Evolutionary conservation across 2,797 vertebrate species (phyloP), one percentile per base, ranked within the genome.

Genomic region (Gallinago nigripennis): DNA sequence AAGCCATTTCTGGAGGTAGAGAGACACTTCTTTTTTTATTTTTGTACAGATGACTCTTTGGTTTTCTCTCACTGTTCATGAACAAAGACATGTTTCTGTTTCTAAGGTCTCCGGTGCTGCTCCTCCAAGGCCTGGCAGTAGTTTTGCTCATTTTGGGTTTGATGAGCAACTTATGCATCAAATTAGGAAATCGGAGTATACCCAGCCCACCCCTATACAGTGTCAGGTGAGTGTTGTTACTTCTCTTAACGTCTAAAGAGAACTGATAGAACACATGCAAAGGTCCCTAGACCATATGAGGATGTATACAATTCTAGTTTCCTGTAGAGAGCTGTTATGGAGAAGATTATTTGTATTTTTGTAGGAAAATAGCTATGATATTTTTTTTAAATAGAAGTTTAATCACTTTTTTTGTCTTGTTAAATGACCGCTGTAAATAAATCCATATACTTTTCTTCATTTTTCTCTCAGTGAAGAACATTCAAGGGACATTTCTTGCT

Each of bases 161-260:
- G 99, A 99, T 92, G 99, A 99, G 94, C 99, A 99, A 95, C 98
- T 99, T 60, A 99, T 99, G 99, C 99, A 99, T 96, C 99, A 99
- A 93, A 99, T 99, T 94, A 98, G 99, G 96, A 99, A 99, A 97
- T 99, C 99, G 1, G 99, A 99, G 91, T 99, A 99, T 95, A 99
- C 99, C 39, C 99, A 99, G 69, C 99, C 99, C 46, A 99, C 99
- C 33, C 99, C 99, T 27, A 99, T 99, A 96, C 99, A 99, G 82
- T 99, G 99, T 95, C 99, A 99, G 99, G 99, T 99, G 97, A 92
- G 95, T 83, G 37, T 17, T 85, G 65, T 56, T 78, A 10, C 77
- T 73, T 79, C n/a, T 73, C 28, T 65, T 65, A 1, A 35, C 30
- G 28, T 46, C 18, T n/a, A 8, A 71, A 56, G 7, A 14, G 41